Percentiles rank a stretch among this genome's conserved stretches.
Conservation (phyloP, 2,797 vertebrate species). For the Sebastes aleutianus region DNA sequence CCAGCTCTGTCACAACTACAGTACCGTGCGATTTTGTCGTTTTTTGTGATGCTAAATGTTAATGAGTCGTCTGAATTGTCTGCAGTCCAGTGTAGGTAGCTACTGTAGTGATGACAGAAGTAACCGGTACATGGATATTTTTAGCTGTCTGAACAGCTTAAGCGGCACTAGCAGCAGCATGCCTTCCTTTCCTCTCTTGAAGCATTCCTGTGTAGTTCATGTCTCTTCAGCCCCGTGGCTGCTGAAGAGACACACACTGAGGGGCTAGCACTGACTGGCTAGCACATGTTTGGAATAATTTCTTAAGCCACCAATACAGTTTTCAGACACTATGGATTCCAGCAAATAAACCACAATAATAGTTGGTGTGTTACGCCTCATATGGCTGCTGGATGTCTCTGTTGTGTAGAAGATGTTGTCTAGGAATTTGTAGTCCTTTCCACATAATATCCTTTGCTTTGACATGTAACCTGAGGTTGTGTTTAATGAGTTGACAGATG, state of each 20-base stretch:
- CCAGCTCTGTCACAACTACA: slow-evolving; percentile 6
- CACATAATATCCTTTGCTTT: neutral
- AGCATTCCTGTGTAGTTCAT: slow-evolving; percentile 38
- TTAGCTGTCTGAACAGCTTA: slow-evolving; percentile 73
- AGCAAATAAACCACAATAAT: neutral
- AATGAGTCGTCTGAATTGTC: slow-evolving; percentile 6
- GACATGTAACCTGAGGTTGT: neutral
- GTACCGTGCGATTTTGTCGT: neutral
- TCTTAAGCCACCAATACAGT: neutral
- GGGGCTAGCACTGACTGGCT: slow-evolving; percentile 22
- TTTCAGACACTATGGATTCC: neutral
- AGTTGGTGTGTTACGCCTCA: neutral
- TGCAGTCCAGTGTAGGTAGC: slow-evolving; percentile 16
- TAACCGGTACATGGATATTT: slow-evolving; percentile 60
- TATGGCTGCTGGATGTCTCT: neutral
- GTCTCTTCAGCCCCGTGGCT: slow-evolving; percentile 2
- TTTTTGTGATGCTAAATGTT: slow-evolving; percentile 16
- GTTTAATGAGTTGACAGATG: neutral
- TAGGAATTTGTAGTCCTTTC: neutral
- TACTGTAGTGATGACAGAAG: slow-evolving; percentile 23
- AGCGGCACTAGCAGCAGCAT: slow-evolving; percentile 34
- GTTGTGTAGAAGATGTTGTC: neutral
- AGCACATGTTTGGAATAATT: slow-evolving; percentile 19
- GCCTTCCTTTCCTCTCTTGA: slow-evolving; percentile 23
- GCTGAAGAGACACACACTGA: slow-evolving; percentile 1